These are phyloP conservation scores for Drosophila dives DNA, from an alignment of 2,888 invertebrate genomes.

Conservation along the genomic window DNA sequence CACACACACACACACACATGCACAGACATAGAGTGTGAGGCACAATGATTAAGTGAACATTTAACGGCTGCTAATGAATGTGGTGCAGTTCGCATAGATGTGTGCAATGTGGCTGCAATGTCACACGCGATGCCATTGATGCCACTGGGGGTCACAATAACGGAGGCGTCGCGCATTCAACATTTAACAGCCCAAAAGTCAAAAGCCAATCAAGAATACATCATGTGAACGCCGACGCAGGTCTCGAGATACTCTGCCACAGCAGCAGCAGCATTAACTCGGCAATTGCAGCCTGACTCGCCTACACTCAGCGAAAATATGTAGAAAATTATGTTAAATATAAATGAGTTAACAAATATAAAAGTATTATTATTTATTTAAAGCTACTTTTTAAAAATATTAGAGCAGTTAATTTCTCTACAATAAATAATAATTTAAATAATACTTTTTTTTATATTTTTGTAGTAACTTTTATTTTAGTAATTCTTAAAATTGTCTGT, in stretches of 20 bases:
- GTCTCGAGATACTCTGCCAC: slow-evolving; percentile 25
- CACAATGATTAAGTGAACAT: slow-evolving; percentile 76
- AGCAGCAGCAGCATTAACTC: slow-evolving; percentile 35
- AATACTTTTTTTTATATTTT: neutral
- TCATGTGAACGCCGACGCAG: slow-evolving; percentile 42
- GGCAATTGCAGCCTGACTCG: slow-evolving; percentile 41
- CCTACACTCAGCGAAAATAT: slow-evolving; percentile 9
- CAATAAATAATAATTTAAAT: neutral
- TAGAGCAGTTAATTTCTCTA: neutral
- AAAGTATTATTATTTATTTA: neutral
- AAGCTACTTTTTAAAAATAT: neutral
- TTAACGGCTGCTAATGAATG: slow-evolving; percentile 80
- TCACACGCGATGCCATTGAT: slow-evolving; percentile 71
- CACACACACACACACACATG: neutral
- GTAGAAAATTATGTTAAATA: rapidly evolving
- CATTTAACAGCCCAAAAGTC: slow-evolving; percentile 12
- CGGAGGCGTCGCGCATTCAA: slow-evolving; percentile 57
- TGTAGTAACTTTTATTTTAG: neutral
- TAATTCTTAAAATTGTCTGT: neutral
- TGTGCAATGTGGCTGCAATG: slow-evolving; percentile 62
- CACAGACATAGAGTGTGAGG: slow-evolving; percentile 16
- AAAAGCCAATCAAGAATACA: slow-evolving; percentile 61
- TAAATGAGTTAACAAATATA: neutral
- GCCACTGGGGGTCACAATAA: slow-evolving; percentile 70
- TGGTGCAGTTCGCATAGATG: slow-evolving; percentile 65